These are phyloP conservation scores for Sesia apiformis DNA, from an alignment of 2,888 invertebrate species.

Conservation along the genomic window DNA sequence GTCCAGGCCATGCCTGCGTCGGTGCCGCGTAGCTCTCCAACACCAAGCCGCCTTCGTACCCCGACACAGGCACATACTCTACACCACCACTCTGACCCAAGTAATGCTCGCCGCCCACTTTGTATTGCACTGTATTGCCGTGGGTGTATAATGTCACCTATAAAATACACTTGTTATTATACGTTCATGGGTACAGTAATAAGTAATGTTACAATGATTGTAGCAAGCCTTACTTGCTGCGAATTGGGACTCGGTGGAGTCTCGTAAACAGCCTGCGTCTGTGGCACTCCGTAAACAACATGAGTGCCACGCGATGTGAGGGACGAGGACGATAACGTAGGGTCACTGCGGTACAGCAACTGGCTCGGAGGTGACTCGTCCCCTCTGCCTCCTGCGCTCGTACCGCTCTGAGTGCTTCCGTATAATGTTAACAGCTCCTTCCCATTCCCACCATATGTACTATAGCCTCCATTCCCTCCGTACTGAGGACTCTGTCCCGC, in stretches of 20 bases:
- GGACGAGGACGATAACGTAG: constrained; percentile 79
- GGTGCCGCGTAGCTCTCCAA: constrained; percentile 53
- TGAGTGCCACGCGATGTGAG: constrained; percentile 66
- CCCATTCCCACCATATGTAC: constrained; percentile 25
- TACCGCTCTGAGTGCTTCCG: constrained; percentile 41
- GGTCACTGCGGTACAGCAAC: constrained; percentile 78
- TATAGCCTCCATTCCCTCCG: constrained; percentile 25
- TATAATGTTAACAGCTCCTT: constrained; percentile 42
- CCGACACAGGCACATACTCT: constrained; percentile 61
- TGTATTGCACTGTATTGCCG: constrained; percentile 72
- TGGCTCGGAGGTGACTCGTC: constrained; percentile 72
- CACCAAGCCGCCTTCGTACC: constrained; percentile 62
- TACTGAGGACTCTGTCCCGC: constrained; percentile 49
- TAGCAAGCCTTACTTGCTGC: constrained; percentile 52
- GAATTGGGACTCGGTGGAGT: constrained; percentile 73
- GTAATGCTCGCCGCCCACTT: constrained; percentile 63
- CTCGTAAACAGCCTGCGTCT: constrained; percentile 66
- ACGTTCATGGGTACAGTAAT: background rate
- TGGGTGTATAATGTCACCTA: constrained; percentile 75
- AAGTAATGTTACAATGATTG: background rate
- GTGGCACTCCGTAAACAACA: constrained; percentile 62
- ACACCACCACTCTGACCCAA: constrained; percentile 43
- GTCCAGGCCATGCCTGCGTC: constrained; percentile 60
- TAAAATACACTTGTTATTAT: background rate
- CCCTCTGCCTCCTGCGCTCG: constrained; percentile 34